Evolutionary conservation across 2,113 vertebrate genomes (phyloP).

Genomic region (Onychorhynchus coronatus): DNA sequence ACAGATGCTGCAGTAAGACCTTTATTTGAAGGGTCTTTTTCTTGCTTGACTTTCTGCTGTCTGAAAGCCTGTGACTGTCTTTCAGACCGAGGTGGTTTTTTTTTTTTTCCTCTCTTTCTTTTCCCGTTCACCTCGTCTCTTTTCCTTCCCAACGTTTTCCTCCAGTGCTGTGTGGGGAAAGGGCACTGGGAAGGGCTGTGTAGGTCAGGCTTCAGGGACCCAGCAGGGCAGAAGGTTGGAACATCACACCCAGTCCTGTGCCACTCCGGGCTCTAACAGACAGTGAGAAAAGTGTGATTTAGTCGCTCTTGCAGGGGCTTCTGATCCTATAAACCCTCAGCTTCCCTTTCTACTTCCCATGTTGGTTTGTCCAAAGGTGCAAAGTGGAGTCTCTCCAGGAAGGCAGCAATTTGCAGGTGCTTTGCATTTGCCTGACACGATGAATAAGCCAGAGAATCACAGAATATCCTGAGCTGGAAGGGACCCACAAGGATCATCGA

Average conservation of each 20-base stretch:
- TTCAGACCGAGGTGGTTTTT: not conserved
- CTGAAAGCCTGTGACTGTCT: slow-evolving; percentile 12
- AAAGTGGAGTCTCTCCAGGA: not conserved
- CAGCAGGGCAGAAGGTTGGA: not conserved
- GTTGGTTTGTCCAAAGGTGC: not conserved
- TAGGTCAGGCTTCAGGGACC: not conserved
- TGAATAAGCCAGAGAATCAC: not conserved
- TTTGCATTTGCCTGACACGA: not conserved
- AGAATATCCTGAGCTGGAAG: not conserved
- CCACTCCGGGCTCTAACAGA: not conserved
- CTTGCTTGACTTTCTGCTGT: slow-evolving; percentile 34
- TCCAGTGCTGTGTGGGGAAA: not conserved
- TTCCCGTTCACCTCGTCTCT: not conserved
- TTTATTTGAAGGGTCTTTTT: slow-evolving; percentile 30
- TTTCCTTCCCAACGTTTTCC: not conserved
- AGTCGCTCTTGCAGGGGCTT: not conserved
- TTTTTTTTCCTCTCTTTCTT: not conserved
- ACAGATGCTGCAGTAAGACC: slow-evolving; percentile 53
- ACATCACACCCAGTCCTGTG: not conserved
- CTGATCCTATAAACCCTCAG: not conserved
- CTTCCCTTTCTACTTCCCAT: not conserved
- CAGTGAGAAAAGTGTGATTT: not conserved
- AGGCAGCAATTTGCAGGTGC: not conserved
- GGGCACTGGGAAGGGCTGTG: not conserved
- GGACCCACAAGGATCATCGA: not conserved